A percentile compares a stretch with the other conserved stretches of the same genome.
Evolutionary conservation across 2,797 vertebrate species (phyloP).

Genomic region (Acrossocheilus fasciatus): DNA sequence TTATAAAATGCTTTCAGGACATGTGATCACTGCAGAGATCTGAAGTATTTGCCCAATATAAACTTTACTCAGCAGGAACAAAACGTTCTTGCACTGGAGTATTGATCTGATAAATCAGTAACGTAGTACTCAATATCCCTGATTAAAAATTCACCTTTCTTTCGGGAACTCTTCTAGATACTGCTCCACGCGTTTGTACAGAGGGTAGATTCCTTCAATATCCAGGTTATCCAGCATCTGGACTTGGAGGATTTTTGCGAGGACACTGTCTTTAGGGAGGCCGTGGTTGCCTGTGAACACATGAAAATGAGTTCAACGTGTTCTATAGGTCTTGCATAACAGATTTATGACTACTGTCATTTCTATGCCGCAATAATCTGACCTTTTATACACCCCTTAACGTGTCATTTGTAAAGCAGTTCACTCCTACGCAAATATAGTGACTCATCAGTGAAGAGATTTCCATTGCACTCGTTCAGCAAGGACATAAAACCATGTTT

Average conservation of each 20-base stretch:
- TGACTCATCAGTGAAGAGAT: neutral
- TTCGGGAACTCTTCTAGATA: conserved; percentile 93
- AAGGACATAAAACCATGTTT: neutral
- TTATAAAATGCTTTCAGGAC: neutral
- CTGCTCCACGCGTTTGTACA: conserved; percentile 89
- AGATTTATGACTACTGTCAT: neutral
- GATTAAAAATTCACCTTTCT: conserved; percentile 81
- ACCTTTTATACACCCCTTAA: neutral
- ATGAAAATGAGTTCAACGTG: neutral
- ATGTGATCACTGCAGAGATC: neutral
- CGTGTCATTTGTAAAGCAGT: neutral
- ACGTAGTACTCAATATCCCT: conserved; percentile 1
- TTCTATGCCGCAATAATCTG: neutral
- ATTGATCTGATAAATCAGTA: conserved; percentile 3
- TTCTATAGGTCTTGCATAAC: neutral
- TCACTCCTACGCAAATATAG: neutral
- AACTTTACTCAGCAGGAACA: neutral
- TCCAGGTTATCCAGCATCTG: conserved; percentile 96
- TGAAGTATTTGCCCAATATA: neutral
- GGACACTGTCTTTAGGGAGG: conserved; percentile 89
- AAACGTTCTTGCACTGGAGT: neutral
- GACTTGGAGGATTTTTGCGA: conserved; percentile 91
- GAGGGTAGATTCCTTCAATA: conserved; percentile 92
- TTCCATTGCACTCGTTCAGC: neutral
- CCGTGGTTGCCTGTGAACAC: conserved; percentile 84